Evolutionary conservation across 2,797 vertebrate genomes (phyloP).

Genomic region (Podargus strigoides): DNA sequence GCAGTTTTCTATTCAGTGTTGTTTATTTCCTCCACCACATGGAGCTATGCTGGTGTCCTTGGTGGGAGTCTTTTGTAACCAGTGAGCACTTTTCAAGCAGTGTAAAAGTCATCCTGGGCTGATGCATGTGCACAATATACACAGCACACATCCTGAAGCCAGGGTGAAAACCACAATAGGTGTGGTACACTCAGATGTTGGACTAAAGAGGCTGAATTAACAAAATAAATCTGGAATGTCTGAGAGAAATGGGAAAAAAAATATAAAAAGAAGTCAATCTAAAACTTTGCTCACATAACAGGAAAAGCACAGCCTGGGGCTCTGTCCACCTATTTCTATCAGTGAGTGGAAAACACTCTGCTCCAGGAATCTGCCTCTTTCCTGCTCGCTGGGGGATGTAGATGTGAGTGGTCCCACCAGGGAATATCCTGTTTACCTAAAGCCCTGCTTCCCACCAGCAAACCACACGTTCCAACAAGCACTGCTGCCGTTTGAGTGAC

Average conservation of each 20-base stretch:
- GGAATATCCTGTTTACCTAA: conserved; percentile 40
- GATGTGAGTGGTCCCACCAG: neutral
- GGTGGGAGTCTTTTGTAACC: neutral
- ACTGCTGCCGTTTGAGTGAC: neutral
- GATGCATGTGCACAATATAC: accelerated
- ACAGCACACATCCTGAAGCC: neutral
- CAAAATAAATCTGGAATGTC: neutral
- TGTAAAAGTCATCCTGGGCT: neutral
- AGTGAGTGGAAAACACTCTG: neutral
- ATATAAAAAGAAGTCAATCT: neutral
- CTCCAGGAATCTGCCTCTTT: conserved; percentile 8
- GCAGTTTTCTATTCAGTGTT: neutral
- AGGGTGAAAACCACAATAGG: neutral
- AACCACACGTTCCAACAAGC: neutral
- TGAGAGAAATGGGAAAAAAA: neutral
- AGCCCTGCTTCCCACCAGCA: neutral
- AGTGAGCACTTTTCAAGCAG: neutral
- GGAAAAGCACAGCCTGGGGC: neutral
- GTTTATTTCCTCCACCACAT: neutral
- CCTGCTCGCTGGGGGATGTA: conserved; percentile 5
- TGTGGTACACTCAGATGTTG: neutral
- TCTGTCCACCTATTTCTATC: neutral
- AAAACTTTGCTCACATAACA: conserved; percentile 7
- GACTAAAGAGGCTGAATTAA: neutral
- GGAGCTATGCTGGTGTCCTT: neutral